Evolutionary conservation across 2,888 invertebrate species (phyloP), one percentile per base, ranked within the genome.

Genomic region (Microplitis deprimator): DNA sequence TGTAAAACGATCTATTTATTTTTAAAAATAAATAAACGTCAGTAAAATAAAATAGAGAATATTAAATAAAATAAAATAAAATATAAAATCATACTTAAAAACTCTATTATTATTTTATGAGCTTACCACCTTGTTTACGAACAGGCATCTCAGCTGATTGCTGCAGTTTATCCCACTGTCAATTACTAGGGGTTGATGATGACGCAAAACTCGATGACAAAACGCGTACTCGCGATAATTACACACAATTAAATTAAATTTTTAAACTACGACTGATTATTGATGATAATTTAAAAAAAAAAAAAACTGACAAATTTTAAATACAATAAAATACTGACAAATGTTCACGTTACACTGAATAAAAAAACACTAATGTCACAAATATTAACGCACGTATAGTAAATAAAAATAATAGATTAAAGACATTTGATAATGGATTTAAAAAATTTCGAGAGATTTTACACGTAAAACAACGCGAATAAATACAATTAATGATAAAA

Each of bases 121-220:
- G 86, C 89, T 88, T 90, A 91, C 92, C 91, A 94, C 94, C 94
- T 93, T 94, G 94, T 92, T 94, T 94, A 90, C 94, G 93, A 90
- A 94, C 94, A 90, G 94, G 94, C 94, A 94, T 94, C 91, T 91
- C 87, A 72, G 76, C 79, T 72, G 70, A 64, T 77, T 73, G 69
- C 65, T 13, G 50, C 50, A 50, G 50, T 41, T 61, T 73, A 70
- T 75, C 74, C 72, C 39, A 60, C 68, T 39, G 74, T 13, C 13
- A 50, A 76, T 69, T 67, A 62, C 62, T 61, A 71, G 29, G 60
- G 60, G 13, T 7, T 60, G 7, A 40, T 6, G 13, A n/a, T 13
- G 70, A 59, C n/a, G 62, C 59, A 77, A n/a, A 76, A 78, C 64
- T 72, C 74, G 60, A 59, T 67, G 38, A 70, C 39, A 39, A 29